A percentile compares a stretch with the other conserved stretches of the same genome.
Evolutionary conservation across 2,888 invertebrate species (phyloP).

Genomic region (Callinectes sapidus): DNA sequence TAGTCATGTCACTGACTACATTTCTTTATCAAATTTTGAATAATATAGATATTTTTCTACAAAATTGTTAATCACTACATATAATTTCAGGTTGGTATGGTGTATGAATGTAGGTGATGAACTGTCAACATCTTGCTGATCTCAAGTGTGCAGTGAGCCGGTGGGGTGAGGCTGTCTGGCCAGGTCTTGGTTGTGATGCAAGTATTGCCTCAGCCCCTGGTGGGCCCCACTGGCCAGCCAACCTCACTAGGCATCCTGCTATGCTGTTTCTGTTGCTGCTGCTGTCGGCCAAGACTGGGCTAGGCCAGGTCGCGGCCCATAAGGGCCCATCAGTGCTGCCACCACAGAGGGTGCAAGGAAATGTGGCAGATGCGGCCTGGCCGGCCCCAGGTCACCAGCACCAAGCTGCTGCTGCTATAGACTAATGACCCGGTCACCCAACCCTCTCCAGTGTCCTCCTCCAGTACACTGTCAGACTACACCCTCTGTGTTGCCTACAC

Average conservation of each 20-base stretch:
- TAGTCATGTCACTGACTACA: neutral
- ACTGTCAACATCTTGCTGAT: conserved; percentile 68
- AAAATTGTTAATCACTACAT: neutral
- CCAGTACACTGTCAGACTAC: conserved; percentile 69
- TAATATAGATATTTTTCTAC: neutral
- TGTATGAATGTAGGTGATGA: conserved; percentile 67
- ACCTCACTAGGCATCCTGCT: conserved; percentile 64
- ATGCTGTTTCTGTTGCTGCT: conserved; percentile 52
- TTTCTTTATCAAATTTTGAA: neutral
- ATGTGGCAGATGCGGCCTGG: conserved; percentile 66
- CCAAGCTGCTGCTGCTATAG: conserved; percentile 66
- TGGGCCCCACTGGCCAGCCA: conserved; percentile 72
- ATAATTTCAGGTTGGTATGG: conserved; percentile 58
- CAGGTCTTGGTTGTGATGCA: conserved; percentile 72
- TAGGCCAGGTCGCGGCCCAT: conserved; percentile 60
- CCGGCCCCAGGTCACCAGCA: conserved; percentile 66
- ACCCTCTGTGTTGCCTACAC: conserved; percentile 69
- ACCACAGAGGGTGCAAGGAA: conserved; percentile 63
- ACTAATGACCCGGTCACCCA: conserved; percentile 65
- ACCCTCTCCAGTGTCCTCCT: conserved; percentile 67
- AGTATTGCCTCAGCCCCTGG: conserved; percentile 71
- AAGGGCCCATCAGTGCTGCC: conserved; percentile 64
- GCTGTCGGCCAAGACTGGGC: conserved; percentile 59
- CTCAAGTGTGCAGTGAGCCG: conserved; percentile 68
- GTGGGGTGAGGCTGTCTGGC: conserved; percentile 71